Evolutionary conservation across 2,113 vertebrate genomes (phyloP).

Genomic region (Cheirogaleus medius): DNA sequence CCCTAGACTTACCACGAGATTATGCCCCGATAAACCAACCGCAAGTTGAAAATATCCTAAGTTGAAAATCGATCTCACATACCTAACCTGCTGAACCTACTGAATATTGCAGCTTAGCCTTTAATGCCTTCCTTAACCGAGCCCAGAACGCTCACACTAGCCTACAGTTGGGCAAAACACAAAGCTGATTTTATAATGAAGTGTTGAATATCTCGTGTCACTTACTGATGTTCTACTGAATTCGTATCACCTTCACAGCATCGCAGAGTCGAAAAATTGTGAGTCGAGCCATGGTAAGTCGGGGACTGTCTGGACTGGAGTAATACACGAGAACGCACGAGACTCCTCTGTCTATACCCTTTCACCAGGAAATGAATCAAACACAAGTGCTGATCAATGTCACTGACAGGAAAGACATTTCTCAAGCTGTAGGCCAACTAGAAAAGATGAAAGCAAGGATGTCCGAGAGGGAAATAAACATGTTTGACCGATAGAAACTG

Average conservation of each 20-base stretch:
- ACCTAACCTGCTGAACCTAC: not conserved
- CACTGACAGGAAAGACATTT: not conserved
- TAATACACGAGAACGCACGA: rapidly evolving
- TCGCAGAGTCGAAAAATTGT: no score
- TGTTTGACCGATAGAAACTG: not conserved
- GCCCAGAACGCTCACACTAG: not conserved
- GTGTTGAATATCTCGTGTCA: not conserved
- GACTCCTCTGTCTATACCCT: not conserved
- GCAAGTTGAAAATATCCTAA: no score
- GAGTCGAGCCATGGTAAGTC: not conserved
- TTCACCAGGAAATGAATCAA: not conserved
- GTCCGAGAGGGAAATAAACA: not conserved
- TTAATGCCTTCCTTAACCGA: not conserved
- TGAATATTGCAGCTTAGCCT: not conserved
- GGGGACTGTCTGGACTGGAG: not conserved
- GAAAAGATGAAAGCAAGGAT: not conserved
- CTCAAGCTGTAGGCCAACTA: not conserved
- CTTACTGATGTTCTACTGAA: no score
- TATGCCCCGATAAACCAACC: no score
- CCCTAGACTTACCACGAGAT: not conserved
- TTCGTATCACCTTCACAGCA: no score
- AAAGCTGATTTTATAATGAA: not conserved
- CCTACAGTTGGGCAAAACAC: not conserved
- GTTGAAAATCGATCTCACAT: not conserved
- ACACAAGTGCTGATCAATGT: not conserved